A percentile compares a stretch with the other conserved stretches of the same genome.
Evolutionary conservation across 2,113 vertebrate species (phyloP).

Genomic region (Aspiorhynchus laticeps): DNA sequence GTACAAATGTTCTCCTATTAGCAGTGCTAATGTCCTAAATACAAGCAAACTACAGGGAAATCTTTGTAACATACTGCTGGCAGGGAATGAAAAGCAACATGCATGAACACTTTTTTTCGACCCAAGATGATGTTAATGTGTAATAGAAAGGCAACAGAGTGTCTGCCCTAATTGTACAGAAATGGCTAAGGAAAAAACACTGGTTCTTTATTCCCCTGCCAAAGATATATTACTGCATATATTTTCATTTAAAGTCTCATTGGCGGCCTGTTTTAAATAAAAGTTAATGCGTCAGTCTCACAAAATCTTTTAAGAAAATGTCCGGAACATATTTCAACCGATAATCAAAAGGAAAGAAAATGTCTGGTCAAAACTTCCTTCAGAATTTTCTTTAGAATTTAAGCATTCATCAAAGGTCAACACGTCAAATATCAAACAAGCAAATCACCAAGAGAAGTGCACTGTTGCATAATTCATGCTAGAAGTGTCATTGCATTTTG

Average conservation of each 20-base stretch:
- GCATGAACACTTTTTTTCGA: background rate
- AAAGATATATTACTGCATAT: background rate
- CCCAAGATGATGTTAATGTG: background rate
- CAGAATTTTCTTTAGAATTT: no score
- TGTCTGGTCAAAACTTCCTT: no score
- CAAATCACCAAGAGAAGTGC: no score
- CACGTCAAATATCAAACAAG: no score
- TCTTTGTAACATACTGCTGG: background rate
- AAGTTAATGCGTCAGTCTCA: background rate
- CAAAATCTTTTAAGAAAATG: background rate
- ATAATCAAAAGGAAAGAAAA: no score
- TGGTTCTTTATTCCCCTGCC: background rate
- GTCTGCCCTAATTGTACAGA: background rate
- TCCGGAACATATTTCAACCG: no score
- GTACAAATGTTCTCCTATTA: conserved; percentile 45
- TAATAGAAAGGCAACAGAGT: background rate
- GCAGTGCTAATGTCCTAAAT: conserved; percentile 34
- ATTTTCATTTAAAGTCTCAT: background rate
- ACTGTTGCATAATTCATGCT: no score
- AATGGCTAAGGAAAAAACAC: background rate
- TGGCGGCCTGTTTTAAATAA: background rate
- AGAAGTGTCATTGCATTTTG: no score
- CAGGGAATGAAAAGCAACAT: background rate
- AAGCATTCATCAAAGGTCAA: no score
- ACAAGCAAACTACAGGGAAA: conserved; percentile 42